Percentiles rank a stretch among this genome's conserved stretches.
phyloP scores from a whole-genome alignment of 2,113 vertebrate species.

The Ammodytes dubius region DNA sequence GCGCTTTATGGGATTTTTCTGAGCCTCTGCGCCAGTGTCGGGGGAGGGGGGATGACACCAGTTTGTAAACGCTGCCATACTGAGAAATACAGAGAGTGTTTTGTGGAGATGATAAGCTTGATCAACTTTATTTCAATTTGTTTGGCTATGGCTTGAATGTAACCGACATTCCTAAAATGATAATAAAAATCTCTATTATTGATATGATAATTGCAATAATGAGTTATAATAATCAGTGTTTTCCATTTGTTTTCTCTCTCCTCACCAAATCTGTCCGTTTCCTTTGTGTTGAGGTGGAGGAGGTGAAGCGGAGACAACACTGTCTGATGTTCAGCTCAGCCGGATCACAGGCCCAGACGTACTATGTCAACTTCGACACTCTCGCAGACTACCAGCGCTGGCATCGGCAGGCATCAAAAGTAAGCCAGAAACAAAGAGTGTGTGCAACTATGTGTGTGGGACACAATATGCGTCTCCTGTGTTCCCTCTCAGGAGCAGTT shows the following conservation, averaged over 20 bases:
- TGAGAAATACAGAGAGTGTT: no score
- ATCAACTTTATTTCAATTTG: no score
- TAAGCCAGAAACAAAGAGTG: slow-evolving; percentile 74
- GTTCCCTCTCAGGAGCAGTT: slow-evolving; percentile 15
- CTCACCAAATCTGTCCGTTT: slow-evolving; percentile 9
- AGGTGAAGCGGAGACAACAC: slow-evolving; percentile 91
- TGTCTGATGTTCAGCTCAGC: slow-evolving; percentile 94
- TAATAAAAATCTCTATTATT: neutral
- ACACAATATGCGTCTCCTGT: slow-evolving; percentile 7
- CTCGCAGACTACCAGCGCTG: slow-evolving; percentile 92
- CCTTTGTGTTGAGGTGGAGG: slow-evolving; percentile 87
- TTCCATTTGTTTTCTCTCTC: neutral
- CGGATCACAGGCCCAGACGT: slow-evolving; percentile 93
- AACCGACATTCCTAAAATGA: no score
- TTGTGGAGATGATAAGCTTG: no score
- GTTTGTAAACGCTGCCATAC: no score
- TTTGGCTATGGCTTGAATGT: no score
- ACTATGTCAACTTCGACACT: slow-evolving; percentile 94
- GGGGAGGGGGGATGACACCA: no score
- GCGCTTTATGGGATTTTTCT: no score
- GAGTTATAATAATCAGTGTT: neutral
- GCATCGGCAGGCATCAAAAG: slow-evolving; percentile 94
- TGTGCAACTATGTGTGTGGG: slow-evolving; percentile 15
- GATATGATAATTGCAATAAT: neutral
- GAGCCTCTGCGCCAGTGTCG: no score